These are phyloP conservation scores for Alloplasta piceator DNA, from an alignment of 2,888 invertebrate species.

Conservation along the genomic window DNA sequence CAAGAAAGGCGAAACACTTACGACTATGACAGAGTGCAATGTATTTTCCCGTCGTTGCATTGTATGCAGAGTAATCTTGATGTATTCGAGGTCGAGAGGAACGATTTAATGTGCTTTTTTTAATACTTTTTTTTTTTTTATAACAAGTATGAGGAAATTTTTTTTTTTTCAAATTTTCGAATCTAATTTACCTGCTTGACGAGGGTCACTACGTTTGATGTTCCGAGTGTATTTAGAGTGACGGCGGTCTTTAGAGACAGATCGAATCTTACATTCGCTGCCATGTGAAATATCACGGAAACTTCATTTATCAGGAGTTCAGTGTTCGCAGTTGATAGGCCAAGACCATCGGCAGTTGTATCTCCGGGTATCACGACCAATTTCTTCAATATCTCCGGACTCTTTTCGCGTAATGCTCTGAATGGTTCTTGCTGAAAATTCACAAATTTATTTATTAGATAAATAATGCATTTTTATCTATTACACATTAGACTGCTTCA, in stretches of 20 bases:
- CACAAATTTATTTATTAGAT: too few species aligned
- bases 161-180: background rate
- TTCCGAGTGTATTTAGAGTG: constrained; percentile 87
- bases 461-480: too few species aligned
- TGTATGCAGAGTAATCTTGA: too few species aligned
- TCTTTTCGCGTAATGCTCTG: constrained; percentile 83
- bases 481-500: too few species aligned
- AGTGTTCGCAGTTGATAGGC: constrained; percentile 86
- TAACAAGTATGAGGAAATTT: background rate
- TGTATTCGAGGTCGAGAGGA: background rate
- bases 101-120: constrained; percentile 12
- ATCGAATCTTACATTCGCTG: constrained; percentile 93
- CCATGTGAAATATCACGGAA: constrained; percentile 92
- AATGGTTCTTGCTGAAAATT: constrained; percentile 80
- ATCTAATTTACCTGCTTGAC: constrained; percentile 76
- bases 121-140: background rate
- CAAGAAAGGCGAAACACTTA: constrained; percentile 17
- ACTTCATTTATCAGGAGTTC: constrained; percentile 86
- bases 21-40: constrained; percentile 1
- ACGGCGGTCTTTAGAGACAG: constrained; percentile 87
- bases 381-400: constrained; percentile 87
- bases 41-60: too few species aligned
- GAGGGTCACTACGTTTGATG: constrained; percentile 85
- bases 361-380: constrained; percentile 88
- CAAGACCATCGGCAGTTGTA: constrained; percentile 86